phyloP scores from a whole-genome alignment of 2,113 vertebrate genomes.

The Ictalurus furcatus region DNA sequence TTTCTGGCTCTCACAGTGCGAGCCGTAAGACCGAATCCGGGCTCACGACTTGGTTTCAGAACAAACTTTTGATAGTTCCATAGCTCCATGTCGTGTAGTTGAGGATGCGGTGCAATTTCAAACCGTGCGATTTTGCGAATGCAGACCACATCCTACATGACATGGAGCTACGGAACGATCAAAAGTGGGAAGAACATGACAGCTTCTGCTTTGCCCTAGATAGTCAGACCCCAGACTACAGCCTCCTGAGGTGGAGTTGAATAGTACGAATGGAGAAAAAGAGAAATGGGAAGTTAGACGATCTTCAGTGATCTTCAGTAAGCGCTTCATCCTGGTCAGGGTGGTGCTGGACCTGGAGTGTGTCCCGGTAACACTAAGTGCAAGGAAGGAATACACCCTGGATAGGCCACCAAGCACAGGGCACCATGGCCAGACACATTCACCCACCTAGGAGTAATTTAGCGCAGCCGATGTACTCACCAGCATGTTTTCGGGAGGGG shows the following conservation, averaged over 20 bases:
- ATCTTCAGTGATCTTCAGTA: not conserved
- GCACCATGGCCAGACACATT: not conserved
- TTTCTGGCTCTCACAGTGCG: not conserved
- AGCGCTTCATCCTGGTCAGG: not conserved
- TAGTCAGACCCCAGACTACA: not conserved
- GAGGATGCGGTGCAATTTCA: no score
- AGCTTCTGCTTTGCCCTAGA: not conserved
- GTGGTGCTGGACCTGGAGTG: not conserved
- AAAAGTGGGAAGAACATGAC: not conserved
- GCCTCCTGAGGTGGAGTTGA: not conserved
- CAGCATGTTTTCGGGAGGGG: not conserved
- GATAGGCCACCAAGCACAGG: not conserved
- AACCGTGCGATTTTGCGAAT: not conserved
- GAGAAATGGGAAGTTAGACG: not conserved
- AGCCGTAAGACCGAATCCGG: not conserved
- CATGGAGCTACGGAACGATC: not conserved
- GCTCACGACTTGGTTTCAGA: not conserved
- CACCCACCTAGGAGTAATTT: not conserved
- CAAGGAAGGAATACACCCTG: not conserved
- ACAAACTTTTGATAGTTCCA: not conserved
- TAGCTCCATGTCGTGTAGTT: not conserved
- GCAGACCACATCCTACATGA: not conserved
- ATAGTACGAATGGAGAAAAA: not conserved
- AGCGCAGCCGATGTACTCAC: not conserved
- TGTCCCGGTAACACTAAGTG: not conserved